Conservation (phyloP, 2,797 vertebrate genomes). For the Amphiprion clarkii region DNA sequence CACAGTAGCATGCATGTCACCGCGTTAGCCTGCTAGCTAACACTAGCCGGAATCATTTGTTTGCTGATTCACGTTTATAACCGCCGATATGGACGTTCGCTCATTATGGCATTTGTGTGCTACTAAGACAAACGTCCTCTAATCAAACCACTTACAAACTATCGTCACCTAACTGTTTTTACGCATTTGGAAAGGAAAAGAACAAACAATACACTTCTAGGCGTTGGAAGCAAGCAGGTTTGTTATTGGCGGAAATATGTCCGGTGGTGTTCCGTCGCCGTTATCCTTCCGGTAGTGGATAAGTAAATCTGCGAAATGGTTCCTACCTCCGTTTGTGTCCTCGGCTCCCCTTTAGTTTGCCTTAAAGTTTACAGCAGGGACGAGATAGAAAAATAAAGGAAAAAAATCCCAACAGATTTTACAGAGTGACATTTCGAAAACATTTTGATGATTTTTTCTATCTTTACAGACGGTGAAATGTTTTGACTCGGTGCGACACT, state of each 20-base stretch:
- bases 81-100: not conserved
- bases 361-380: no score
- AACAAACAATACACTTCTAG: conserved; percentile 45
- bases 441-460: no score
- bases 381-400: not conserved
- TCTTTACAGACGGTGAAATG: no score
- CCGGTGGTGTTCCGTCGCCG: conserved; percentile 18
- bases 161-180: not conserved
- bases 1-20: conserved; percentile 45
- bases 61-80: conserved; percentile 27
- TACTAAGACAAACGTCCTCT: not conserved
- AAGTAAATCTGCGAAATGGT: not conserved
- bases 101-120: conserved; percentile 2
- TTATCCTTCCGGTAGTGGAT: conserved; percentile 25
- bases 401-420: not conserved
- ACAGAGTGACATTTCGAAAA: not conserved
- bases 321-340: conserved; percentile 10
- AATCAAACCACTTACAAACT: not conserved
- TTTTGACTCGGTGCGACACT: not conserved
- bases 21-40: conserved; percentile 65
- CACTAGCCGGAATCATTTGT: conserved; percentile 30
- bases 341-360: no score
- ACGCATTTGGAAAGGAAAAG: not conserved
- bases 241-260: conserved; percentile 75
- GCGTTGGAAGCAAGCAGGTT: conserved; percentile 51